These are phyloP conservation scores for Rhagonycha fulva DNA, from an alignment of 2,888 invertebrate genomes.

Conservation along the genomic window DNA sequence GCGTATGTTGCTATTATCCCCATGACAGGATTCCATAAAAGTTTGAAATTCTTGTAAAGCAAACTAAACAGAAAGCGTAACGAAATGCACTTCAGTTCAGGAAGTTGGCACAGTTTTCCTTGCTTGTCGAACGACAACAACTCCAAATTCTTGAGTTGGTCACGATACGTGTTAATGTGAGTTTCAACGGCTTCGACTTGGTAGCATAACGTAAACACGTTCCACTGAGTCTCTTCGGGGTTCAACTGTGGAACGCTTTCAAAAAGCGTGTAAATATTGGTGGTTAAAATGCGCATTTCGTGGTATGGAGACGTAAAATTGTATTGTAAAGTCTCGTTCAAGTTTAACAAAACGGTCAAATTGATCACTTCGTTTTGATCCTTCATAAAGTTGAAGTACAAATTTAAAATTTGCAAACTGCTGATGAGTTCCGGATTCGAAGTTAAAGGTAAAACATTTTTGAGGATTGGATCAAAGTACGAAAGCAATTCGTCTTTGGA, in stretches of 20 bases:
- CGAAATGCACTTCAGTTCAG: conserved; percentile 66
- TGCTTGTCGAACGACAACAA: conserved; percentile 69
- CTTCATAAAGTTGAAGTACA: conserved; percentile 59
- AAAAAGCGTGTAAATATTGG: conserved; percentile 75
- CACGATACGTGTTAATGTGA: conserved; percentile 79
- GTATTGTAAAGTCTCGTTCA: conserved; percentile 60
- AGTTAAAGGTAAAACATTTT: conserved; percentile 56
- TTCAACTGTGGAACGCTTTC: conserved; percentile 60
- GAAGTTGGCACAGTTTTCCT: conserved; percentile 57
- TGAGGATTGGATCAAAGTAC: conserved; percentile 55
- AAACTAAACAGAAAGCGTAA: conserved; percentile 81
- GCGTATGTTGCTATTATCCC: conserved; percentile 79
- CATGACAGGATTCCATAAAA: conserved; percentile 84
- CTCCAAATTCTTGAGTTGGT: conserved; percentile 74
- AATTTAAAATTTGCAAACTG: conserved; percentile 60
- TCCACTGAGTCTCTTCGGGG: conserved; percentile 52
- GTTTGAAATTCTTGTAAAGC: conserved; percentile 84
- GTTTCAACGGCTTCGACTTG: conserved; percentile 72
- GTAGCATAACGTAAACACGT: conserved; percentile 70
- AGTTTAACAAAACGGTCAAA: conserved; percentile 54
- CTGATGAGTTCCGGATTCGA: conserved; percentile 56
- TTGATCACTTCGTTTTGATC: conserved; percentile 54
- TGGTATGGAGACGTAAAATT: conserved; percentile 73
- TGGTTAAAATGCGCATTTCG: conserved; percentile 71
- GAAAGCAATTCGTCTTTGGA: not conserved